phyloP scores from a whole-genome alignment of 2,113 vertebrate genomes.

The Telmatochromis brachygnathus region DNA sequence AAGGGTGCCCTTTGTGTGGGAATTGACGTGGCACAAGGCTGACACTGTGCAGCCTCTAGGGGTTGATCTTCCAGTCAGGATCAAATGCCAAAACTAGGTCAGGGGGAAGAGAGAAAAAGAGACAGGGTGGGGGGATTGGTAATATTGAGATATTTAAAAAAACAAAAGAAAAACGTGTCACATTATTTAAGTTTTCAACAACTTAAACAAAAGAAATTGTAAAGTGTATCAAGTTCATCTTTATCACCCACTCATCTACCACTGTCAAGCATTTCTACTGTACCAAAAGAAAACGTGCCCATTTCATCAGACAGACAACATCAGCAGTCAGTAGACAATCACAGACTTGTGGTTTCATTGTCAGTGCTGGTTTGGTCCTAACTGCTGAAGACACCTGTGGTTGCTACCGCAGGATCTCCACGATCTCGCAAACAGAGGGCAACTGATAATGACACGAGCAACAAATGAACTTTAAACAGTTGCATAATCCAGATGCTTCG shows the following conservation, averaged over 20 bases:
- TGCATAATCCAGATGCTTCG: not conserved
- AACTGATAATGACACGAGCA: not conserved
- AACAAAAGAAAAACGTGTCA: not conserved
- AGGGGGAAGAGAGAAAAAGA: constrained; percentile 47
- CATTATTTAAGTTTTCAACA: not conserved
- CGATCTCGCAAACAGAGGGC: not conserved
- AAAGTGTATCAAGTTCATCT: not conserved
- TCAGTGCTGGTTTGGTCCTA: not conserved
- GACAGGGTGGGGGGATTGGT: not conserved
- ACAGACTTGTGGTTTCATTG: not conserved
- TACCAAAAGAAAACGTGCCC: not conserved
- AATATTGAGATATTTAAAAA: not conserved
- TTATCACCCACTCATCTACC: not conserved
- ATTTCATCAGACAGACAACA: not conserved
- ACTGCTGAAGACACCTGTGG: constrained; percentile 13
- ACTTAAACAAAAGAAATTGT: not conserved
- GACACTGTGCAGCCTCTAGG: constrained; percentile 73
- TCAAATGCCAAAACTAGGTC: constrained; percentile 78
- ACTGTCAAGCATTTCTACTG: not conserved
- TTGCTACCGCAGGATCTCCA: constrained; percentile 8
- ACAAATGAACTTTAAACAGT: not conserved
- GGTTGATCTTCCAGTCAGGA: constrained; percentile 74
- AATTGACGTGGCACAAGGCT: constrained; percentile 67
- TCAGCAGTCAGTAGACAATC: not conserved
- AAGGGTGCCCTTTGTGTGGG: constrained; percentile 70